These are phyloP conservation scores for Phyllostomus discolor DNA, from an alignment of 2,113 vertebrate species.

Conservation along the genomic window DNA sequence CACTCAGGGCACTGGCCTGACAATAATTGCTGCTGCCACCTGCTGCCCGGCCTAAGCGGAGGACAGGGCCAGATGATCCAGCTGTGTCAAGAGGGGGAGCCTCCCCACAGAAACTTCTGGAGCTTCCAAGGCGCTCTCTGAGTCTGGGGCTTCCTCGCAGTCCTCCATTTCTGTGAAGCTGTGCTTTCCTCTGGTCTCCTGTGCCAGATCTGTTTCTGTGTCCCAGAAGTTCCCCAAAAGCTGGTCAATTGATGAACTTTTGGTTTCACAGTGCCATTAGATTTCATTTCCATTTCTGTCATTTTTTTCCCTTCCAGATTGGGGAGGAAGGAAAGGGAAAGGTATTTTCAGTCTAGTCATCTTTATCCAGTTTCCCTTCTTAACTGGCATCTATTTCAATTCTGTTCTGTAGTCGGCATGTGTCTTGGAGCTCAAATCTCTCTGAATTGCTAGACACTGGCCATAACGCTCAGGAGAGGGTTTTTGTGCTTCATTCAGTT, in stretches of 20 bases:
- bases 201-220: rapidly evolving
- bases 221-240: not conserved
- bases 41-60: not conserved
- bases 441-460: not conserved
- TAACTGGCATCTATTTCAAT: not conserved
- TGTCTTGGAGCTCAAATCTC: not conserved
- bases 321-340: not conserved
- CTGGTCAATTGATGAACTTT: not conserved
- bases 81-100: not conserved
- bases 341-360: not conserved
- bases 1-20: not conserved
- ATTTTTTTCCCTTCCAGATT: not conserved
- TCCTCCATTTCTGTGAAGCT: not conserved
- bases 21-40: not conserved
- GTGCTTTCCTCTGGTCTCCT: not conserved
- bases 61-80: not conserved
- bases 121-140: not conserved
- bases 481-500: not conserved
- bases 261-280: not conserved
- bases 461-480: not conserved
- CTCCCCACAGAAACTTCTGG: not conserved
- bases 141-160: not conserved
- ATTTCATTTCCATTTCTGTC: not conserved
- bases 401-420: not conserved
- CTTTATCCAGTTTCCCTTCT: not conserved